Base-by-base conservation (phyloP, 2,113 vertebrate species). In the Pyxicephalus adspersus region DNA sequence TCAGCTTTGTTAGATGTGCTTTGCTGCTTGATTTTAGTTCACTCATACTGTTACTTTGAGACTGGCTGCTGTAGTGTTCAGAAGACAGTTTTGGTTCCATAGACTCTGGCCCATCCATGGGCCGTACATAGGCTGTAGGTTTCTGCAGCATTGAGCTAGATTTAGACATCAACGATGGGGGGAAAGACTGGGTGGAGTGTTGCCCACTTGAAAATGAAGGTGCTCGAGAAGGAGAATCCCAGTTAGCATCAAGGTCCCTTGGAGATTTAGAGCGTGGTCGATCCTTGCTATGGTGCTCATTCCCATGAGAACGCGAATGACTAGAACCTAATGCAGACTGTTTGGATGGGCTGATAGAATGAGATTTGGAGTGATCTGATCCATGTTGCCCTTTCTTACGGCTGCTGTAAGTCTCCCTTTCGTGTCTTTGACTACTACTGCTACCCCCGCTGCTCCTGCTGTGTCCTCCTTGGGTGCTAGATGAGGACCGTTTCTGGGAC, bases 41-140 rank as follows among this genome's bases (percentile, higher is more conserved):
- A 31, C 93, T 93, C 86, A 96, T 90, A 55, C 90, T 89, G 86
- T 92, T 87, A 89, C 94, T 84, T 87, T 98, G 96, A 8, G 91
- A 91, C 85, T 98, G 96, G 55, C 92, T 87, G 17, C 95, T 90
- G 87, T 96, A 98, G 89, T 93, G 94, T 89, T 98, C 98, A 0
- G 95, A 94, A 23, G 96, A 87, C 83, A 94, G 88, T 90, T 98
- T 98, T 87, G 96, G 92, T 91, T 99, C 98, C 83, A 95, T 91
- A 34, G 97, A 97, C 71, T 99, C 88, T 97, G 97, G 66, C 84
- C 97, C 98, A 7, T 99, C 98, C 98, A 99, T 99, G 26, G 98
- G 98, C 89, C 98, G 91, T 1, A 99, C 98, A 18, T 99, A 99
- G 1, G 98, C 98, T 8, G 98, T 99, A 87, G 98, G 98, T 85